phyloP scores from a whole-genome alignment of 2,113 vertebrate genomes.

The Sorex fumeus region DNA sequence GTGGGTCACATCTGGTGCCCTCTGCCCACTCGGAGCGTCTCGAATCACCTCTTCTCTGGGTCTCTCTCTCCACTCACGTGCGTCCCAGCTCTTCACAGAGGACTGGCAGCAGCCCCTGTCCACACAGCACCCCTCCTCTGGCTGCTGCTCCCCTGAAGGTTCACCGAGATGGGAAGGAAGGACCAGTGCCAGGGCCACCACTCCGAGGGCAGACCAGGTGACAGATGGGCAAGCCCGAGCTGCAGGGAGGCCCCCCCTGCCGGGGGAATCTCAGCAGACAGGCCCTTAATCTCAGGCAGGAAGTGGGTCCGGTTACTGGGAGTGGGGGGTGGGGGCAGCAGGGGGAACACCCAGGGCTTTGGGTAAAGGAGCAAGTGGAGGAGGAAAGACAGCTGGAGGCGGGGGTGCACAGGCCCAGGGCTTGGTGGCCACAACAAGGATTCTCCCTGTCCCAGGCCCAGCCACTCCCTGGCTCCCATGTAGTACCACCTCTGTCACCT shows the following conservation, averaged over 20 bases:
- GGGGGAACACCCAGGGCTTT: conserved; percentile 65
- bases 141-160: background rate
- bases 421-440: conserved; percentile 47
- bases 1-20: background rate
- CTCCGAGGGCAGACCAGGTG: background rate
- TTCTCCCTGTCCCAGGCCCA: background rate
- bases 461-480: background rate
- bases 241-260: conserved; percentile 57
- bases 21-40: background rate
- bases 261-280: conserved; percentile 77
- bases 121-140: background rate
- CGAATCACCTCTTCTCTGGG: background rate
- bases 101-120: background rate
- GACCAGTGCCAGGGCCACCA: background rate
- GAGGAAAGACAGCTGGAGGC: background rate
- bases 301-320: conserved; percentile 88
- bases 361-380: conserved; percentile 59
- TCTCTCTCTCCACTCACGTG: background rate
- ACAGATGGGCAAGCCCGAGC: background rate
- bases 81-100: background rate
- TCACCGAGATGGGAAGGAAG: background rate
- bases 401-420: conserved; percentile 12
- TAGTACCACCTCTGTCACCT: background rate
- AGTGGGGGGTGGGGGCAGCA: background rate
- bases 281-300: conserved; percentile 89